phyloP scores from a whole-genome alignment of 2,113 vertebrate genomes.

The Neolamprologus cancellatus region DNA sequence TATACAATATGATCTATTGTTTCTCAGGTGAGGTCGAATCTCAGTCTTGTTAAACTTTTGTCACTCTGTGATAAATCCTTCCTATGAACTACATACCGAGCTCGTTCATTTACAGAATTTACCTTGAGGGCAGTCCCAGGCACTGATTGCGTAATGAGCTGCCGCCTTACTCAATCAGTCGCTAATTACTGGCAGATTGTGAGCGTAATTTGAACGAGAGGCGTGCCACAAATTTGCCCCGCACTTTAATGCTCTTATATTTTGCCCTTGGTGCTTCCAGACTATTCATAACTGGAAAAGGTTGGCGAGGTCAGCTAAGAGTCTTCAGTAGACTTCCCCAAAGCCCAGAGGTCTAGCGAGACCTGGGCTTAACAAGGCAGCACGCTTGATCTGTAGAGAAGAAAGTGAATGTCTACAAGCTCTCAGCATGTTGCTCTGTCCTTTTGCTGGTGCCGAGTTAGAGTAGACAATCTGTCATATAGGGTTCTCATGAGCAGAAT shows the following conservation, averaged over 20 bases:
- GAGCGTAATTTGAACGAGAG: slow-evolving; percentile 19
- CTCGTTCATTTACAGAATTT: background rate
- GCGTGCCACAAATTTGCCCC: background rate
- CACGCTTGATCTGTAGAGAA: slow-evolving; percentile 13
- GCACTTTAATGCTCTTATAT: background rate
- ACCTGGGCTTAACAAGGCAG: slow-evolving; percentile 26
- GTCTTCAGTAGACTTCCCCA: slow-evolving; percentile 19
- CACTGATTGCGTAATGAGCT: slow-evolving; percentile 22
- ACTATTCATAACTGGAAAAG: background rate
- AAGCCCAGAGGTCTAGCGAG: slow-evolving; percentile 26
- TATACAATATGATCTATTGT: background rate
- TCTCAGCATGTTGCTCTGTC: slow-evolving; percentile 24
- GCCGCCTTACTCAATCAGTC: slow-evolving; percentile 14
- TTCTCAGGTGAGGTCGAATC: background rate
- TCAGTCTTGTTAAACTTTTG: background rate
- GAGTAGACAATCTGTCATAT: slow-evolving; percentile 3
- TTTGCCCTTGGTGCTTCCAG: background rate
- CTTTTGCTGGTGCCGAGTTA: background rate
- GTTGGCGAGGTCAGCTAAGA: slow-evolving; percentile 31
- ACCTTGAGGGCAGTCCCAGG: slow-evolving; percentile 20
- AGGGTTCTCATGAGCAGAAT: slow-evolving; percentile 4
- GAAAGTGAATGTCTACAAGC: slow-evolving; percentile 36
- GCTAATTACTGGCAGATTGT: slow-evolving; percentile 29
- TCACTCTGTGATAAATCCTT: background rate
- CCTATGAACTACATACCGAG: background rate